A percentile compares a stretch with the other conserved stretches of the same genome.
Conservation (phyloP, 2,113 vertebrate species). For the Perccottus glenii region DNA sequence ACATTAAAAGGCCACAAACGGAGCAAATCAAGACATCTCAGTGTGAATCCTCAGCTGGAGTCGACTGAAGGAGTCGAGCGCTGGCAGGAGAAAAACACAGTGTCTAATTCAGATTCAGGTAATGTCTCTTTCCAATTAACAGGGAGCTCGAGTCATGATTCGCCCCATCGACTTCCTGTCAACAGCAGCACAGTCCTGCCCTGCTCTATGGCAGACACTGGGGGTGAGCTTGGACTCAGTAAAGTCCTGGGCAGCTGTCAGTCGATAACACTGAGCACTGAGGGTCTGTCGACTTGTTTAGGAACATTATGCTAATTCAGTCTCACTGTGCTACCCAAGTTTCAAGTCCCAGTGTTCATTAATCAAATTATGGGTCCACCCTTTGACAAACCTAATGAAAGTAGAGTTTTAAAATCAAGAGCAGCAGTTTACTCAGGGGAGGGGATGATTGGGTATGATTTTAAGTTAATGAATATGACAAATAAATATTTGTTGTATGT, state of each 20-base stretch:
- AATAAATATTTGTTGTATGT: too few relatives aligned
- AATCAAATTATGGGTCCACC: too few relatives aligned
- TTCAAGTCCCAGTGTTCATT: too few relatives aligned
- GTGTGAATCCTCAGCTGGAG: slow-evolving; percentile 19
- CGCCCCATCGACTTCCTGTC: slow-evolving; percentile 63
- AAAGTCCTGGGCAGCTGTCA: slow-evolving; percentile 26
- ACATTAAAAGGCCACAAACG: slow-evolving; percentile 2
- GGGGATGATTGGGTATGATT: too few relatives aligned
- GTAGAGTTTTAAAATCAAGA: too few relatives aligned
- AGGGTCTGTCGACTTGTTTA: too few relatives aligned
- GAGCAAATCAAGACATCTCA: slow-evolving; percentile 22
- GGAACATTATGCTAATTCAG: too few relatives aligned
- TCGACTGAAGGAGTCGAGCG: too few relatives aligned
- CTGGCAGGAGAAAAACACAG: background rate
- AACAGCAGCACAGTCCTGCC: slow-evolving; percentile 36
- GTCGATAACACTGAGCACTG: slow-evolving; percentile 11
- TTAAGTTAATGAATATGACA: too few relatives aligned
- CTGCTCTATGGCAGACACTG: background rate
- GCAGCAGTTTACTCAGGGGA: too few relatives aligned
- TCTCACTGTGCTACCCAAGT: too few relatives aligned
- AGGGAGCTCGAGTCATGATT: slow-evolving; percentile 51
- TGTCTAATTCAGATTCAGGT: slow-evolving; percentile 54
- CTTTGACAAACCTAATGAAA: too few relatives aligned
- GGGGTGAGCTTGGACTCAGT: slow-evolving; percentile 9
- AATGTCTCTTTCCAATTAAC: slow-evolving; percentile 58